Base-by-base conservation (phyloP, 1,140 invertebrate genomes). In the Lasaia peninsularis region DNA sequence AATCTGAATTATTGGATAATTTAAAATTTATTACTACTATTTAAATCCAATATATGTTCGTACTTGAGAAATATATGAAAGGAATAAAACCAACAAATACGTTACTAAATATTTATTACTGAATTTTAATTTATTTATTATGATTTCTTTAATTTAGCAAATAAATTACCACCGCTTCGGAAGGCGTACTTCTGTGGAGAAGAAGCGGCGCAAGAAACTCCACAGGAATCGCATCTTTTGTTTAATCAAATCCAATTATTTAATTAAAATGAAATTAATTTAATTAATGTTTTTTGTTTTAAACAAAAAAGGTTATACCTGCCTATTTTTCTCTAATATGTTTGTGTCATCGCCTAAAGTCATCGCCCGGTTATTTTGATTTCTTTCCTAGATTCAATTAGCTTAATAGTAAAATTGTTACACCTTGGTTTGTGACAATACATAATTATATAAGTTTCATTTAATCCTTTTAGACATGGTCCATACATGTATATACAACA, bases 161-260 rank as follows among this genome's bases (percentile, higher is more conserved):
- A 40, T 56, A 67, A 57, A 58, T 63, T 75, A 82, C 76, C 69
- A 75, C 75, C 80, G 75, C 72, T 83, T 83, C 78, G 71, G 52
- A 80, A 80, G 59, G 71, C 75, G 70, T 69, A 20, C 67, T 67
- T 75, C 65, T 63, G 69, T 80, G 80, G 69, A 83, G 80, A 82
- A 82, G 80, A 83, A 80, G 67, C 75, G 80, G 76, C 73, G 69
- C 66, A 83, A 82, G 75, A 82, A 83, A 83, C 80, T 83, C 80
- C 75, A 75, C 62, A 73, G 69, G 66, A 4, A 66, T 69, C 66
- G 68, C 63, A 55, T 63, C 63, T 71, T 68, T 69, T 71, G 32
- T 33, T 52, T 64, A 44, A 62, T 56, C 16, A 32, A 53, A 59
- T 54, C 6, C 14, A 16, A 50, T 56, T 16, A n/a, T 18, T 12